Evolutionary conservation across 92 coral and sea anemone species (phyloP).

Genomic region (Pocillopora grandis): DNA sequence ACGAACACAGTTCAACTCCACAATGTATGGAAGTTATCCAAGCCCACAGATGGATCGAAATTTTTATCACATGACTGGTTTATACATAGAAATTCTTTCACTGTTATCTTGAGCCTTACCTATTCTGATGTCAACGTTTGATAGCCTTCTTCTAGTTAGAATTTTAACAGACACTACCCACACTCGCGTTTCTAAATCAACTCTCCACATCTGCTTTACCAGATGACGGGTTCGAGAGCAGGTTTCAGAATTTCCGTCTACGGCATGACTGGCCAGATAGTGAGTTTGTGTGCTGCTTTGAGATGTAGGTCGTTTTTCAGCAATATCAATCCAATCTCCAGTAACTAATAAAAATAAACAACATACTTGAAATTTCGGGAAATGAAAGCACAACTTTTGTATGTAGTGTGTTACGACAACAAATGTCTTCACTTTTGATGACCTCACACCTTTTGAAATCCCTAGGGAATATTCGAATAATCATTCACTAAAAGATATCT

Average conservation of each 20-base stretch:
- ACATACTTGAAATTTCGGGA: not conserved
- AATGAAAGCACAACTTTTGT: not conserved
- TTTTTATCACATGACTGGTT: too few species aligned
- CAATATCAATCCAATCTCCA: not conserved
- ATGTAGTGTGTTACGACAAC: too few species aligned
- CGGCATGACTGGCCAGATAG: slow-evolving; percentile 2
- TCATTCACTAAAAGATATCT: too few species aligned
- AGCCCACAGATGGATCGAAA: too few species aligned
- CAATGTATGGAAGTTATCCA: too few species aligned
- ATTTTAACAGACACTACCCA: slow-evolving; percentile 16
- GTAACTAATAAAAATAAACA: not conserved
- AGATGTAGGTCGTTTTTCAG: not conserved
- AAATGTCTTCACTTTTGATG: too few species aligned
- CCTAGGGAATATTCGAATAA: too few species aligned
- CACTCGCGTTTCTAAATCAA: slow-evolving; percentile 42
- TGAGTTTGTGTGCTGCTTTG: not conserved
- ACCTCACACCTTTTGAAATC: not conserved
- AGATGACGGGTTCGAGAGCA: slow-evolving; percentile 25
- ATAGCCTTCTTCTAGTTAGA: not conserved
- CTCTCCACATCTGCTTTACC: slow-evolving; percentile 50
- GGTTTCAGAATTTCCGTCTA: slow-evolving; percentile 17
- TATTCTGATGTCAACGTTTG: slow-evolving; percentile 15
- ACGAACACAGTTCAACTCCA: too few species aligned
- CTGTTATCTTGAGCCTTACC: not conserved
- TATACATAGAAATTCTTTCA: too few species aligned